Evolutionary conservation across 2,113 vertebrate genomes (phyloP).

Genomic region (Todiramphus chloris): DNA sequence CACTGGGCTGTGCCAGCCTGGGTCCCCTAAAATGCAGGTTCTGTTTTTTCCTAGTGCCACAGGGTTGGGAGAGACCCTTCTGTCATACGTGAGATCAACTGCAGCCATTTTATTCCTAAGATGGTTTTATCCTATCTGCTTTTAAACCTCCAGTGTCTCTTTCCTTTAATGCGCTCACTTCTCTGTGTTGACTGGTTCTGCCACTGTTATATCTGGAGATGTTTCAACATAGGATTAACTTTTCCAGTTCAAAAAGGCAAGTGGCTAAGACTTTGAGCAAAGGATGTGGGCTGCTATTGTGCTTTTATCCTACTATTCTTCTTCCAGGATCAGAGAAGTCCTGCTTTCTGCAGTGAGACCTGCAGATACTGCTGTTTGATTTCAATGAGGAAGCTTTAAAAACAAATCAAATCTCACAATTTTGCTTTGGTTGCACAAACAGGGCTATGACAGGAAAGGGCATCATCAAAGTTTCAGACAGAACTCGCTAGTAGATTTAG

Average conservation of each 20-base stretch:
- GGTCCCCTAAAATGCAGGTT: neutral
- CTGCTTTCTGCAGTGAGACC: neutral
- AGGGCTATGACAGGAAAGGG: neutral
- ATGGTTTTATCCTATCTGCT: neutral
- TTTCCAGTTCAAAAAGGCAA: neutral
- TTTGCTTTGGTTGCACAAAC: neutral
- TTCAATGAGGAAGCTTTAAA: neutral
- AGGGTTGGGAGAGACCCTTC: neutral
- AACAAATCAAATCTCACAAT: neutral
- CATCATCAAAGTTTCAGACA: neutral
- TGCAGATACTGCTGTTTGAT: neutral
- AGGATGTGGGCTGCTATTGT: neutral
- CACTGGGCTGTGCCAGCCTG: neutral
- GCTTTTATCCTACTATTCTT: neutral
- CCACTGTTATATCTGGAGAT: neutral
- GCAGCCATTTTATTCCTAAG: neutral
- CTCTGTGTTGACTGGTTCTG: neutral
- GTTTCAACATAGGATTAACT: neutral
- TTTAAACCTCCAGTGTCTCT: neutral
- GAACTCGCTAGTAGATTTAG: neutral
- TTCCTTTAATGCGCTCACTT: neutral
- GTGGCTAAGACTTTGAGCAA: neutral
- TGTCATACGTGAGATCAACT: accelerated
- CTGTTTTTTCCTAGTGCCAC: neutral
- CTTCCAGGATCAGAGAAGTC: neutral